Evolutionary conservation across 1,140 invertebrate species (phyloP).

Genomic region (Battus philenor): DNA sequence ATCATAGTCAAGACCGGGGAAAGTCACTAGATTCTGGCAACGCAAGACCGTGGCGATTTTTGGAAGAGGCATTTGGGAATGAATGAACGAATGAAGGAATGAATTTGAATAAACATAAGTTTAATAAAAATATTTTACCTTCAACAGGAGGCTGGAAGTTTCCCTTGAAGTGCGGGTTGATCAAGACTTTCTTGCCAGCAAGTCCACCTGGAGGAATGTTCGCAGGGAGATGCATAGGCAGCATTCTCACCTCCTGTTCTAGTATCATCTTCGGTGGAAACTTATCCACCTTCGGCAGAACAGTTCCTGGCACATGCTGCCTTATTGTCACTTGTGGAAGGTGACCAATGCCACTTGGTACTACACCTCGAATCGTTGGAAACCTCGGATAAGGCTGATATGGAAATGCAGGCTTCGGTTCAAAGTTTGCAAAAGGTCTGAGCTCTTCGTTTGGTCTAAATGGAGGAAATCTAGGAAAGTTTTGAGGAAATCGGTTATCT

Average conservation of each 20-base stretch:
- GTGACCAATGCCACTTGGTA: slow-evolving; percentile 28
- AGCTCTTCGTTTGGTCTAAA: slow-evolving; percentile 21
- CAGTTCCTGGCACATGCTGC: slow-evolving; percentile 29
- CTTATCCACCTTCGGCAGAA: background rate
- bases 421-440: slow-evolving; percentile 27
- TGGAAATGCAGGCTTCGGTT: slow-evolving; percentile 35
- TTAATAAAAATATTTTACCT: slow-evolving; percentile 47
- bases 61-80: no score
- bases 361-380: slow-evolving; percentile 31
- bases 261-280: slow-evolving; percentile 16
- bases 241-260: slow-evolving; percentile 60
- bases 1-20: no score
- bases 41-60: no score
- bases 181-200: slow-evolving; percentile 63
- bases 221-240: slow-evolving; percentile 49
- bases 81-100: no score
- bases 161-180: slow-evolving; percentile 69
- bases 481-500: slow-evolving; percentile 20
- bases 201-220: slow-evolving; percentile 45
- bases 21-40: no score
- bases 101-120: no score
- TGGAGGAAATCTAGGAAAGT: slow-evolving; percentile 17
- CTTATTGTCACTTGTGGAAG: slow-evolving; percentile 50
- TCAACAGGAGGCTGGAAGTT: slow-evolving; percentile 61
- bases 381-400: slow-evolving; percentile 25